A percentile compares a stretch with the other conserved stretches of the same genome.
Conservation (phyloP, 2,888 invertebrate species). For the Philopedon plagiatum region DNA sequence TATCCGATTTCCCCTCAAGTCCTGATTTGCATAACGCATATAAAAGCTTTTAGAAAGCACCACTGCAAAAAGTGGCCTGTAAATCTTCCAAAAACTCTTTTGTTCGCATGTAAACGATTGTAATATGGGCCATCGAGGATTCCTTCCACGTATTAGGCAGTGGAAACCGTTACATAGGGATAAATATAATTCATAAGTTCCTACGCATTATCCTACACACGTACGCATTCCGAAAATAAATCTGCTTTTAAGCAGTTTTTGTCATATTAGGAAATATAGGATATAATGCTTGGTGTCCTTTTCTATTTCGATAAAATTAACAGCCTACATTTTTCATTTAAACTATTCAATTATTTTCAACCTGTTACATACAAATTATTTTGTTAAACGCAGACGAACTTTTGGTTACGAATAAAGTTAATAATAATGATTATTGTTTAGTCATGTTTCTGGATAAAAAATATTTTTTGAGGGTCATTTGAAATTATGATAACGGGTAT, state of each 20-base stretch:
- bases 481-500: too few species aligned
- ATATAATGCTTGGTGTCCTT: background rate
- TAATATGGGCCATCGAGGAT: conserved; percentile 33
- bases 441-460: too few species aligned
- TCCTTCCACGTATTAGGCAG: conserved; percentile 33
- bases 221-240: conserved; percentile 31
- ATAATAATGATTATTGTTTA: too few species aligned
- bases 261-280: conserved; percentile 19
- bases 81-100: conserved; percentile 41
- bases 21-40: conserved; percentile 32
- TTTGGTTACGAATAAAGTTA: too few species aligned
- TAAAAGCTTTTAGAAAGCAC: conserved; percentile 32
- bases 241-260: conserved; percentile 28
- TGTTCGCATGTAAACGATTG: conserved; percentile 34
- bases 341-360: background rate
- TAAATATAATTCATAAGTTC: conserved; percentile 35
- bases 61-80: conserved; percentile 38
- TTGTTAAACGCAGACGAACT: too few species aligned
- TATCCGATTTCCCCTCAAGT: conserved; percentile 4
- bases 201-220: conserved; percentile 24
- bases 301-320: background rate
- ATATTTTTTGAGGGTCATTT: too few species aligned
- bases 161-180: conserved; percentile 16
- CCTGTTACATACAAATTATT: too few species aligned
- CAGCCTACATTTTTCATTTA: background rate